Conservation (phyloP, 2,797 vertebrate species). For the Trachops cirrhosus region DNA sequence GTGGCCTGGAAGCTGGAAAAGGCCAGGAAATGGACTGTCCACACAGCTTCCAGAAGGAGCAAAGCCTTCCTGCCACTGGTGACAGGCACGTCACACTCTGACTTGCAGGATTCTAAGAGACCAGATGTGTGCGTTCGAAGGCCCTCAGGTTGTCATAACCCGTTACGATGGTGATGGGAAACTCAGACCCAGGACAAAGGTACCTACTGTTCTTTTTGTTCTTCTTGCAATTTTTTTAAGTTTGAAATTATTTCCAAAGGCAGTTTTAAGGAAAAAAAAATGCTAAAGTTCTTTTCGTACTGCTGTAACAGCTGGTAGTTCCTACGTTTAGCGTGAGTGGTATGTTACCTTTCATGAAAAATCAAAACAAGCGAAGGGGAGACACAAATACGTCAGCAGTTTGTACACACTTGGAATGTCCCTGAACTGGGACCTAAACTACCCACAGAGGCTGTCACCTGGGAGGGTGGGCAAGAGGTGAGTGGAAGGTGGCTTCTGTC, state of each 20-base stretch:
- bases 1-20: background rate
- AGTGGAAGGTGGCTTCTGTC: background rate
- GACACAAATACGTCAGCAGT: background rate
- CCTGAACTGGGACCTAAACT: background rate
- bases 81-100: too few relatives aligned
- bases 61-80: background rate
- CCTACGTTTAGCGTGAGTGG: rapidly evolving
- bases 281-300: background rate
- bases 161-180: too few relatives aligned
- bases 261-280: background rate
- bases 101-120: background rate
- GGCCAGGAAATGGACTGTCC: background rate
- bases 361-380: background rate
- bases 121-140: background rate
- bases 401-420: rapidly evolving
- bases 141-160: rapidly evolving
- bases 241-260: background rate
- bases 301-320: background rate
- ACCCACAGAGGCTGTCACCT: background rate
- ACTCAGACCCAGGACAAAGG: background rate
- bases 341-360: background rate
- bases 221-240: background rate
- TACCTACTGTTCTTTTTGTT: background rate
- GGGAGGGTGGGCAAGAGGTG: background rate
- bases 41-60: background rate